Percentiles rank a stretch among this genome's conserved stretches.
Conservation (phyloP, 2,888 invertebrate genomes). For the Lepidochrysops patricia region DNA sequence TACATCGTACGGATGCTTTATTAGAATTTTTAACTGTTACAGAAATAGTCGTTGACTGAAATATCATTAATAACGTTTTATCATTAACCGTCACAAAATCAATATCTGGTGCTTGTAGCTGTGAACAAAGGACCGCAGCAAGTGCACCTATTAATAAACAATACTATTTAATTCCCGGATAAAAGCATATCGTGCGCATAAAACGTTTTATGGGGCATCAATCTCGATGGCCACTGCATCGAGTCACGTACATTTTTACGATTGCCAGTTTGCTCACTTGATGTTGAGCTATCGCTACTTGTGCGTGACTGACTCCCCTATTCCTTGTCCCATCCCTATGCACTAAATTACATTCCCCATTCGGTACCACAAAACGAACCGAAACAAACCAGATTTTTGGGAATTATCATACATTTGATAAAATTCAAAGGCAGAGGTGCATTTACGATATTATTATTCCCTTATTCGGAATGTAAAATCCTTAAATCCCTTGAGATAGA, state of each 20-base stretch:
- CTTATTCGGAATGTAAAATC: no score
- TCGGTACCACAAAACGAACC: neutral
- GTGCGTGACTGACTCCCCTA: conserved; percentile 45
- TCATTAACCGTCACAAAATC: neutral
- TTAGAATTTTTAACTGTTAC: no score
- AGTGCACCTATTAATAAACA: neutral
- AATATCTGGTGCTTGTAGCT: neutral
- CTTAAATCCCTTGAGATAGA: no score
- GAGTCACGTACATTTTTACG: conserved; percentile 38
- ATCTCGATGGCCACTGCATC: conserved; percentile 1
- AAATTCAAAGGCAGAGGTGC: neutral
- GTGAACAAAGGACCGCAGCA: neutral
- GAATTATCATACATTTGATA: neutral
- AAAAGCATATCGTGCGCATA: neutral
- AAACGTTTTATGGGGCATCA: conserved; percentile 9
- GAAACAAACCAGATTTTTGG: conserved; percentile 4
- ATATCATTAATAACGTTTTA: no score
- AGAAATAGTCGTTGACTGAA: no score
- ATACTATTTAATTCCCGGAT: conserved; percentile 4
- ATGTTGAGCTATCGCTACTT: conserved; percentile 30
- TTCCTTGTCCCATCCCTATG: conserved; percentile 25
- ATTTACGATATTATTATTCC: no score
- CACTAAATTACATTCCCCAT: conserved; percentile 12
- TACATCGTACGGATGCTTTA: no score
- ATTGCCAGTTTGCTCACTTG: conserved; percentile 37